phyloP scores from a whole-genome alignment of 37 sponge, comb jelly and placozoan species.

The Beroe forskalii region DNA sequence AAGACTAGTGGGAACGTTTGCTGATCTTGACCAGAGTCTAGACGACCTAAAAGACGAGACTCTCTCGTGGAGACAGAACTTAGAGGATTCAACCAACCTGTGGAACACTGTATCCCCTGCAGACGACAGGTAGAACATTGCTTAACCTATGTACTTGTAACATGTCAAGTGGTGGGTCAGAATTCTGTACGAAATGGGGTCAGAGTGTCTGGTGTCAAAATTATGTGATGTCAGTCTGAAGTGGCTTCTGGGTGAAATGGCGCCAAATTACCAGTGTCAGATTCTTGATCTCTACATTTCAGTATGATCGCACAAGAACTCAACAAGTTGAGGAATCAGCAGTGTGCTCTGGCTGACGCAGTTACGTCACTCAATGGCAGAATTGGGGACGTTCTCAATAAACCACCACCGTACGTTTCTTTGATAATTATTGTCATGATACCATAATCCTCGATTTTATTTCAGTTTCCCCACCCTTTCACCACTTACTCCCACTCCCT shows the following conservation, averaged over 20 bases:
- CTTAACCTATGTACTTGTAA: too few relatives aligned
- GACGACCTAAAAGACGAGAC: constrained; percentile 41
- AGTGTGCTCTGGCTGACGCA: constrained; percentile 48
- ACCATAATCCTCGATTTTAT: too few relatives aligned
- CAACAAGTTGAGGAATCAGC: constrained; percentile 47
- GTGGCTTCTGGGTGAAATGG: too few relatives aligned
- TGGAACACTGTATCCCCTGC: constrained; percentile 57
- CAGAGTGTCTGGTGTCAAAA: too few relatives aligned
- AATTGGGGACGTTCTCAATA: constrained; percentile 24
- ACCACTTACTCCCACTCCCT: too few relatives aligned
- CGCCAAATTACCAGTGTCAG: too few relatives aligned
- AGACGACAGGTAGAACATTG: constrained; percentile 59
- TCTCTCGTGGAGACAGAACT: constrained; percentile 55
- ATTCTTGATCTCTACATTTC: neutral
- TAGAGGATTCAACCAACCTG: constrained; percentile 51
- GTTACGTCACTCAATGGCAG: constrained; percentile 15
- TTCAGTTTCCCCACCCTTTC: too few relatives aligned
- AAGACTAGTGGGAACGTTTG: neutral
- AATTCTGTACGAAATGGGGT: too few relatives aligned
- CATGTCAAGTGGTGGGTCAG: too few relatives aligned
- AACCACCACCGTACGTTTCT: constrained; percentile 16
- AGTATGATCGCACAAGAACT: constrained; percentile 64
- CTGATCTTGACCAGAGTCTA: neutral
- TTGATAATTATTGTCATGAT: too few relatives aligned
- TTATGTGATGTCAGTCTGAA: too few relatives aligned